Evolutionary conservation across 2,888 invertebrate species (phyloP), one percentile per base, ranked within the genome.

Genomic region (Nomada ferruginata): DNA sequence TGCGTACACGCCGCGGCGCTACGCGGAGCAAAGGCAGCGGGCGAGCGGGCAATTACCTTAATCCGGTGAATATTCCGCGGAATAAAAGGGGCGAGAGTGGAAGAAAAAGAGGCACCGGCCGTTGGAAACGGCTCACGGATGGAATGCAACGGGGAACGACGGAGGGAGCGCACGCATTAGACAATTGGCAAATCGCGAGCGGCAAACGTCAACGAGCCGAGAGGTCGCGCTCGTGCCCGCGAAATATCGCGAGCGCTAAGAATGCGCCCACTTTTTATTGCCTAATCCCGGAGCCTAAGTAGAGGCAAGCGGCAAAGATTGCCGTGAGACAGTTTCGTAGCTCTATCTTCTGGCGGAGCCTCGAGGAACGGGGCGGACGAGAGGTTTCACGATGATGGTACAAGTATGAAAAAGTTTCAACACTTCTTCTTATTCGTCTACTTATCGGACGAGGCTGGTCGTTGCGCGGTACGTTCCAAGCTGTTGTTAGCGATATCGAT

Each of bases 51-150:
- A 93, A 92, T 93, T 93, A 93, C 91, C 92, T 92, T 91, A 93
- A 93, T 93, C 91, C 92, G 90, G 91, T 93, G 92, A 93, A 93
- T 93, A 92, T 93, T 92, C 90, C 89, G 87, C 79, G 84, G 87
- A 87, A 92, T 91, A 90, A 92, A 91, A 90, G 89, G 82, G 79
- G 80, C 84, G 82, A 84, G 81, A 55, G 64, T 74, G 66, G 81
- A 44, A 59, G 76, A 84, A 77, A 76, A 75, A 72, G 71, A 76
- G 74, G 47, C 63, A 13, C 20, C 57, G 29, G 57, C 59, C 53
- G 61, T 23, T 71, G 74, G 64, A 76, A 69, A 69, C 57, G 68
- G 76, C 60, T 59, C 47, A 66, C 57, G 68, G 73, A 75, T 61
- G 75, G 84, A 79, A 85, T 85, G 79, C 75, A 76, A 44, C 59